Conservation (phyloP, 2,113 vertebrate genomes). For the Acanthisitta chloris region DNA sequence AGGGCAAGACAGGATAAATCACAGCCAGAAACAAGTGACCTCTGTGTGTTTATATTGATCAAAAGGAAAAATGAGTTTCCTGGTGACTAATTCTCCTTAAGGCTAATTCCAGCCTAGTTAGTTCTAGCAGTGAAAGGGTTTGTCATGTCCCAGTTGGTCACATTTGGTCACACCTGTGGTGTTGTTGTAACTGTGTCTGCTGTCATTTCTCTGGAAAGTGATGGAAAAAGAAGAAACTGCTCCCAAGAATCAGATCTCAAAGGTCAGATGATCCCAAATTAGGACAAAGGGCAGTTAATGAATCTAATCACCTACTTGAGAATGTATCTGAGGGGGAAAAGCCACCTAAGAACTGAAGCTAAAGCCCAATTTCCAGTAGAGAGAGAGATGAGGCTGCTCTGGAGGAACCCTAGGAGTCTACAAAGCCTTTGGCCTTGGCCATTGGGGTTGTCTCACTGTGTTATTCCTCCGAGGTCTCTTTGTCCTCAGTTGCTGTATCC, state of each 20-base stretch:
- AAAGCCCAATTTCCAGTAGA: neutral
- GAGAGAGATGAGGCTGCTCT: neutral
- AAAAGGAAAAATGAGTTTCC: neutral
- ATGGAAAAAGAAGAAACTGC: accelerated
- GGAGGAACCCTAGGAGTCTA: neutral
- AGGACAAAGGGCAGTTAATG: neutral
- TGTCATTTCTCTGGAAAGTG: neutral
- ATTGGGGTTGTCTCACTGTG: accelerated
- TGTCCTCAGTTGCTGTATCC: neutral
- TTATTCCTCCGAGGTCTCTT: neutral
- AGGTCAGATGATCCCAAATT: too few relatives aligned
- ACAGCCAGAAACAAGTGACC: accelerated
- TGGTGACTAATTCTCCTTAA: neutral
- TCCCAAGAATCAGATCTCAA: accelerated
- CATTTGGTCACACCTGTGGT: neutral
- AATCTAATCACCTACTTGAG: neutral
- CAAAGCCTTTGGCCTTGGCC: neutral
- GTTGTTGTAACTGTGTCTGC: neutral
- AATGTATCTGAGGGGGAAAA: neutral
- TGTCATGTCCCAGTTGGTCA: neutral
- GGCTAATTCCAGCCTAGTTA: neutral
- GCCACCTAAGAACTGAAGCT: neutral
- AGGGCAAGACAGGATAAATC: neutral
- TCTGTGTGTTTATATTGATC: neutral
- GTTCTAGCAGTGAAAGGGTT: neutral